Conservation (phyloP, 2,113 vertebrate species). For the Malurus alboscapulatus region DNA sequence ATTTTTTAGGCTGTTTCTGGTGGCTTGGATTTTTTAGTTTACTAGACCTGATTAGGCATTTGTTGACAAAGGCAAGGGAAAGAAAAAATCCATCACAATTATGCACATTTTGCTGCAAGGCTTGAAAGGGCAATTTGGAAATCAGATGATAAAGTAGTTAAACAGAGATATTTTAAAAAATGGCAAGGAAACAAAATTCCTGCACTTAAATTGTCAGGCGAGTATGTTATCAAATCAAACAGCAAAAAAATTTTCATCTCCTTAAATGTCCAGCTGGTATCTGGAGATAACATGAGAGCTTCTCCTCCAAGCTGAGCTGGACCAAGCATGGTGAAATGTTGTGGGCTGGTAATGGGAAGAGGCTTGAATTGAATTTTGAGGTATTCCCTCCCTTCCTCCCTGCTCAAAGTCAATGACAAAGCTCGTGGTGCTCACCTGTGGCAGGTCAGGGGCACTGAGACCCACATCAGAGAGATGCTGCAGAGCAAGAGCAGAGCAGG, state of each 20-base stretch:
- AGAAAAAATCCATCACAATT: slow-evolving; percentile 41
- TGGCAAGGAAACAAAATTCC: neutral
- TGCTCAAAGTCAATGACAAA: neutral
- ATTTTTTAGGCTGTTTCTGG: slow-evolving; percentile 21
- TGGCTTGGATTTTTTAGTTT: neutral
- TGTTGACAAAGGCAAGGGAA: slow-evolving; percentile 32
- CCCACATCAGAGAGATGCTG: fast-evolving
- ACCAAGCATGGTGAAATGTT: neutral
- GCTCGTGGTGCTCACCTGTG: fast-evolving
- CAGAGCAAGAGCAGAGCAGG: neutral
- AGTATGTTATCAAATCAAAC: neutral
- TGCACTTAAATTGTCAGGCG: slow-evolving; percentile 6
- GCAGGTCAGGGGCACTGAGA: neutral
- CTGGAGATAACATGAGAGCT: neutral
- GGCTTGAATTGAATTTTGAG: neutral
- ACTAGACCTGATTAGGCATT: neutral
- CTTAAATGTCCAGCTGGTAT: neutral
- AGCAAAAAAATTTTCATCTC: neutral
- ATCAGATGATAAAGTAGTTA: slow-evolving; percentile 14
- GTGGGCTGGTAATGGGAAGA: neutral
- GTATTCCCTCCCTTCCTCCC: neutral
- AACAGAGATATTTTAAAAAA: neutral
- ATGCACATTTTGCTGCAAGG: slow-evolving; percentile 16
- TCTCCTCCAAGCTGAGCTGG: neutral
- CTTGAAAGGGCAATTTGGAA: slow-evolving; percentile 32